Conservation (phyloP, 2,113 vertebrate genomes). For the Protobothrops mucrosquamatus region DNA sequence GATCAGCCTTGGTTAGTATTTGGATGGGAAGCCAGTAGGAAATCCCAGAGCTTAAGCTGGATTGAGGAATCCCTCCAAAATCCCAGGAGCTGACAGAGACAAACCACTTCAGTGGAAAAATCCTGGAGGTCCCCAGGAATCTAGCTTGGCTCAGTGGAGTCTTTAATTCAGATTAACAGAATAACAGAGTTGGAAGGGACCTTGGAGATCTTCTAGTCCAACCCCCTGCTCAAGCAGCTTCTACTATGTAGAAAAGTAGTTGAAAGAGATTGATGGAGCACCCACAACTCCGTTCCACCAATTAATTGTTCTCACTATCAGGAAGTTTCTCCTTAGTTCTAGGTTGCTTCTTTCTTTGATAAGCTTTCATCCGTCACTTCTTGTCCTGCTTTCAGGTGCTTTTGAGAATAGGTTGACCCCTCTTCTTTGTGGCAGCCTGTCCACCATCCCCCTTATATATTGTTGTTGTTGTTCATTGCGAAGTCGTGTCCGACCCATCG, state of each 20-base stretch:
- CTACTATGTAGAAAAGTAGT: background rate
- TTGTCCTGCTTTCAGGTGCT: background rate
- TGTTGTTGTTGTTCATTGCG: no score
- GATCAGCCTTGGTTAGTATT: background rate
- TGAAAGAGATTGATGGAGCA: background rate
- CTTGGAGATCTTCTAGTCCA: no score
- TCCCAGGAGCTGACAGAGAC: background rate
- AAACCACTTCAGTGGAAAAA: background rate
- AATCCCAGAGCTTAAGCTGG: background rate
- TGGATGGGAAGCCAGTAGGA: background rate
- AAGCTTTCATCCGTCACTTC: background rate
- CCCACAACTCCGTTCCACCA: background rate
- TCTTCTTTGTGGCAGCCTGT: background rate
- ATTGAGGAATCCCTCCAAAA: background rate
- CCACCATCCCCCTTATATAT: no score
- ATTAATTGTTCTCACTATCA: background rate
- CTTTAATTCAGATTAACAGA: no score
- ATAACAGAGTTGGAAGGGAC: no score
- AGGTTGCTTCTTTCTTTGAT: background rate
- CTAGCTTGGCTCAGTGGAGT: no score
- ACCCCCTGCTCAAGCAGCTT: no score
- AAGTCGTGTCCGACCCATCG: no score
- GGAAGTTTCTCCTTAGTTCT: background rate
- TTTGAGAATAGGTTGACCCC: background rate
- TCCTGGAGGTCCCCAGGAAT: no score